Evolutionary conservation across 2,888 invertebrate genomes (phyloP).

Genomic region (Cerceris rybyensis): DNA sequence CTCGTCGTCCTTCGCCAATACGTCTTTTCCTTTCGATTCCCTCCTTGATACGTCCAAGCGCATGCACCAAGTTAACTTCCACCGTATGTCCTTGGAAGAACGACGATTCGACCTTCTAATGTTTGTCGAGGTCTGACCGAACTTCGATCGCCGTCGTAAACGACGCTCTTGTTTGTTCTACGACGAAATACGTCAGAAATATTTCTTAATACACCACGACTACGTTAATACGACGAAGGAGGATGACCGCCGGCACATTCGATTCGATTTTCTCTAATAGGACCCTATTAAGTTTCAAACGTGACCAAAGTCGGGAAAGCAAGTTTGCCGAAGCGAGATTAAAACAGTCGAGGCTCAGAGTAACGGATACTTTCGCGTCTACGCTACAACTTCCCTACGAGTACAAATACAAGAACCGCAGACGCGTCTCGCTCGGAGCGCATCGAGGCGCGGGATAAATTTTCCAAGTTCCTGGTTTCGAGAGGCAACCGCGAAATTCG

Average conservation of each 20-base stretch:
- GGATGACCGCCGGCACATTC: constrained; percentile 23
- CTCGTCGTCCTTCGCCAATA: constrained; percentile 26
- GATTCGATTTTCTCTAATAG: not conserved
- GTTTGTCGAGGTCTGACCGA: constrained; percentile 26
- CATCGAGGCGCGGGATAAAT: not conserved
- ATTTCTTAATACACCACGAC: constrained; percentile 4
- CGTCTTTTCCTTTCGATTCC: not conserved
- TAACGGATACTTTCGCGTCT: not conserved
- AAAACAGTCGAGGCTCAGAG: too few relatives aligned
- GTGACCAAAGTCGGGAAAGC: too few relatives aligned
- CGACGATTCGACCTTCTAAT: constrained; percentile 37
- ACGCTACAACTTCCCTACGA: not conserved
- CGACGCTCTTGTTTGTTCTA: constrained; percentile 35
- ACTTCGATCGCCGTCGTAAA: constrained; percentile 14
- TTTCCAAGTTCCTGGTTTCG: constrained; percentile 11
- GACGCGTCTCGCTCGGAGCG: not conserved
- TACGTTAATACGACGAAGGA: constrained; percentile 9
- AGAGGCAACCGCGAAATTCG: not conserved
- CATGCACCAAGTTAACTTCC: constrained; percentile 17
- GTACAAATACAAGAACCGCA: not conserved
- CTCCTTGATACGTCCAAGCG: constrained; percentile 8
- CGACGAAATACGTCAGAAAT: constrained; percentile 29
- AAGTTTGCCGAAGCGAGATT: too few relatives aligned
- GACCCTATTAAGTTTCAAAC: too few relatives aligned
- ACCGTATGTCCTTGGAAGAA: constrained; percentile 24